A percentile compares a stretch with the other conserved stretches of the same genome.
These are phyloP conservation scores for Mythimna loreyi DNA, from an alignment of 2,888 invertebrate genomes.

Conservation along the genomic window DNA sequence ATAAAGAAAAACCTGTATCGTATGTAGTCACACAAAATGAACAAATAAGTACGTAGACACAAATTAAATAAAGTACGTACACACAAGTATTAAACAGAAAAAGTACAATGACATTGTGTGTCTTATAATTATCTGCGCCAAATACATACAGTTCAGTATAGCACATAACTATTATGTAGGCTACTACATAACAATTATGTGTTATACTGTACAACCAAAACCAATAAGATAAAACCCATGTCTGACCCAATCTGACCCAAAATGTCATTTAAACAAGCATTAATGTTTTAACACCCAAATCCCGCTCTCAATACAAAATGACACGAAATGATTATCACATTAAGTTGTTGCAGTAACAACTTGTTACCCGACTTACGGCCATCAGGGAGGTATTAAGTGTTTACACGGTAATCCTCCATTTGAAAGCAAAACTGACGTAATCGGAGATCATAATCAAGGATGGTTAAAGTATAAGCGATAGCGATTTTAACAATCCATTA, in stretches of 20 bases:
- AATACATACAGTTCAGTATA: too few relatives aligned
- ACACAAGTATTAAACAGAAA: too few relatives aligned
- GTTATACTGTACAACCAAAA: too few relatives aligned
- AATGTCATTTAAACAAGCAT: conserved; percentile 36
- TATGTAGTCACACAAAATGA: too few relatives aligned
- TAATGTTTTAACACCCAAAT: conserved; percentile 41
- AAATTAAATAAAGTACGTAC: too few relatives aligned
- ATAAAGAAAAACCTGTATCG: too few relatives aligned
- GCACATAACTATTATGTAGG: too few relatives aligned
- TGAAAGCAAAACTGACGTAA: conserved; percentile 70
- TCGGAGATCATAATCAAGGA: conserved; percentile 59
- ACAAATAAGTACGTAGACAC: too few relatives aligned
- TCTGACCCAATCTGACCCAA: conserved; percentile 36
- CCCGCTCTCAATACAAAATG: conserved; percentile 44
- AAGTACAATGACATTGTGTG: too few relatives aligned
- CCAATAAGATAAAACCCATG: conserved; percentile 12
- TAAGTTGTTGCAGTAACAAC: conserved; percentile 52
- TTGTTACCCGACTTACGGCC: conserved; percentile 58
- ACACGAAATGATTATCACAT: conserved; percentile 58
- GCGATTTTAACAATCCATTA: conserved; percentile 12
- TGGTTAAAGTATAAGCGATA: conserved; percentile 29
- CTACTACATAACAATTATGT: neutral
- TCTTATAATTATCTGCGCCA: too few relatives aligned
- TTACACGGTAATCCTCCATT: conserved; percentile 70
- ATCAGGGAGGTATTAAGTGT: conserved; percentile 68